A percentile compares a stretch with the other conserved stretches of the same genome.
These are phyloP conservation scores for Endomychus coccineus DNA, from an alignment of 2,888 invertebrate species.

Conservation along the genomic window DNA sequence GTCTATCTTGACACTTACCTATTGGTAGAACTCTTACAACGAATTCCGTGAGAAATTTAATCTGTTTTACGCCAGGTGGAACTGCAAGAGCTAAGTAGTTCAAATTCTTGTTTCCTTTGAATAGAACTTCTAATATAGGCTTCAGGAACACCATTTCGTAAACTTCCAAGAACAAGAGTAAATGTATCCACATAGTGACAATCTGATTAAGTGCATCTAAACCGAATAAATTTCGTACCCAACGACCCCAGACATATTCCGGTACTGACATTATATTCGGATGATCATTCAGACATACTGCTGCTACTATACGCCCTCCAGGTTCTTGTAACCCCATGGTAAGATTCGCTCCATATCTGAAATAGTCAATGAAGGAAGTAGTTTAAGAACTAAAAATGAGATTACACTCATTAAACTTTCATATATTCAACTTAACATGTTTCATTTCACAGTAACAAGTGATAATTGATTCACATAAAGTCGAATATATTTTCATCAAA, in stretches of 20 bases:
- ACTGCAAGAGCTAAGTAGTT: no score
- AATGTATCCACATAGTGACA: neutral
- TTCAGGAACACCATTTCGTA: neutral
- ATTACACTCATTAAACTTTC: no score
- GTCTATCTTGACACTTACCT: conserved; percentile 6
- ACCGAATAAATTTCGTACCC: neutral
- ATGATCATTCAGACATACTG: neutral
- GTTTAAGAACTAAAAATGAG: no score
- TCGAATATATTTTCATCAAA: no score
- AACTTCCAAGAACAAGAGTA: neutral
- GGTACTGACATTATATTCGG: neutral
- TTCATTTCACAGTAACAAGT: no score
- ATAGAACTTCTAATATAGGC: no score
- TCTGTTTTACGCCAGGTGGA: neutral
- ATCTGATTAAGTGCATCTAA: neutral
- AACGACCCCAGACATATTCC: neutral
- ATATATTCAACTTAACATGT: no score
- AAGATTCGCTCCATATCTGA: no score
- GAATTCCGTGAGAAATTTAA: conserved; percentile 4
- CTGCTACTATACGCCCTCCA: neutral
- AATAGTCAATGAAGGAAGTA: no score
- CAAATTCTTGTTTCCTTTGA: no score
- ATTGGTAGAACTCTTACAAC: conserved; percentile 7
- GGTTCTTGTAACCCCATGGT: no score
- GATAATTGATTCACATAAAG: no score